A percentile compares a stretch with the other conserved stretches of the same genome.
phyloP scores from a whole-genome alignment of 2,797 vertebrate genomes.

The Octomys mimax region DNA sequence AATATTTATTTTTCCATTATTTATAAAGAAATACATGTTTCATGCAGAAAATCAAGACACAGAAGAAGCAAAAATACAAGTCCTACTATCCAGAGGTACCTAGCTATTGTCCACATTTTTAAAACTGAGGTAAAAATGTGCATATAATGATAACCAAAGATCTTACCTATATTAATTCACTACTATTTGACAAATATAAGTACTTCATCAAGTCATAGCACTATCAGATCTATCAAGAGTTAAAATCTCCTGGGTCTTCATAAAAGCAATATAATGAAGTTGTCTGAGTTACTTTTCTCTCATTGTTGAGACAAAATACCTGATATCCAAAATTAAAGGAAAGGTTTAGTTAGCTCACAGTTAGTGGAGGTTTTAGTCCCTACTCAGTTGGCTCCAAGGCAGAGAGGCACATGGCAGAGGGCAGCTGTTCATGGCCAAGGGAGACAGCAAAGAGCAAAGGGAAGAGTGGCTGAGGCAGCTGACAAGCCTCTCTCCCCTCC shows the following conservation, averaged over 20 bases:
- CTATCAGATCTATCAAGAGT: neutral
- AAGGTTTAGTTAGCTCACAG: too few species aligned
- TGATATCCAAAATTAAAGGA: too few species aligned
- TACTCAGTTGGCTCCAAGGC: too few species aligned
- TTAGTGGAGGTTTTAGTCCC: too few species aligned
- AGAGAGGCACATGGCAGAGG: too few species aligned
- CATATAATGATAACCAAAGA: neutral
- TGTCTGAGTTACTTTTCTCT: too few species aligned
- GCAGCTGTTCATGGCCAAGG: too few species aligned
- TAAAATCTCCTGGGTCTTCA: neutral
- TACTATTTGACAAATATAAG: neutral
- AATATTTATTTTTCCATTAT: neutral
- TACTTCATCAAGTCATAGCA: neutral
- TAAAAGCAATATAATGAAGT: neutral
- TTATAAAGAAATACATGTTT: conserved; percentile 37
- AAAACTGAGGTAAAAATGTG: neutral
- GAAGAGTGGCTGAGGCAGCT: too few species aligned
- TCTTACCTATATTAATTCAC: neutral
- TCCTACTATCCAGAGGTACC: neutral
- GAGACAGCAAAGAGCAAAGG: too few species aligned
- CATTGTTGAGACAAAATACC: too few species aligned
- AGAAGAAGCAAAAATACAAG: conserved; percentile 11
- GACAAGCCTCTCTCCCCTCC: too few species aligned
- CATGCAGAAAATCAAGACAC: conserved; percentile 21
- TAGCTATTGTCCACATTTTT: neutral